These are phyloP conservation scores for Urocolius indicus DNA, from an alignment of 2,113 vertebrate genomes.

Conservation along the genomic window DNA sequence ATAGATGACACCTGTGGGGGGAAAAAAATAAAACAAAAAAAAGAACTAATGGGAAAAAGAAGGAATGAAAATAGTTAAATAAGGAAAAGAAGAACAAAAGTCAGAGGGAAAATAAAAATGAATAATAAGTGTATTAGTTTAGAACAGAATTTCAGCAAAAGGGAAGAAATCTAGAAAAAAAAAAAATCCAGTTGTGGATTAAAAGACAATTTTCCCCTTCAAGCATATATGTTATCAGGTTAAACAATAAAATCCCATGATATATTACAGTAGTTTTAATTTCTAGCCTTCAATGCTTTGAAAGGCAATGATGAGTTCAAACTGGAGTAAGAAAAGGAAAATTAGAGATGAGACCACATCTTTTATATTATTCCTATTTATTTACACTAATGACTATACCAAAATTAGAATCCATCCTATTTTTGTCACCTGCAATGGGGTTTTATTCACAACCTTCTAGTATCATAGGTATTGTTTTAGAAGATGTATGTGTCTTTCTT, in stretches of 20 bases:
- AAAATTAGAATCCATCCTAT: background rate
- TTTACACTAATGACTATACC: background rate
- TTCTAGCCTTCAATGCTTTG: background rate
- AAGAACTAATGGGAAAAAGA: background rate
- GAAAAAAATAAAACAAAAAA: background rate
- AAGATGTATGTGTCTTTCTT: background rate
- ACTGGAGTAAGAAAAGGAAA: background rate
- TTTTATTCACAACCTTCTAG: background rate
- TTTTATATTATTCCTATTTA: background rate
- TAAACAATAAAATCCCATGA: background rate
- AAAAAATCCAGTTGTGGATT: background rate
- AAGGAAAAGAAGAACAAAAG: background rate
- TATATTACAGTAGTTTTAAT: background rate
- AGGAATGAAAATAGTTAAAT: background rate
- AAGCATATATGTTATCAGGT: background rate
- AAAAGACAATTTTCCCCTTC: background rate
- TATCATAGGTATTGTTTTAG: background rate
- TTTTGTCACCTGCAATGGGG: background rate
- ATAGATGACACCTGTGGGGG: background rate
- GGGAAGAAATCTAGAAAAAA: background rate
- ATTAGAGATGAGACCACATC: background rate
- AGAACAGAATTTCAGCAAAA: background rate
- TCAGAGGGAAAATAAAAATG: background rate
- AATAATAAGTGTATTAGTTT: background rate
- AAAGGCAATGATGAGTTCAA: constrained; percentile 5